Percentiles rank a stretch among this genome's conserved stretches.
phyloP scores from a whole-genome alignment of 2,888 invertebrate species.

The Mythimna lalbum region DNA sequence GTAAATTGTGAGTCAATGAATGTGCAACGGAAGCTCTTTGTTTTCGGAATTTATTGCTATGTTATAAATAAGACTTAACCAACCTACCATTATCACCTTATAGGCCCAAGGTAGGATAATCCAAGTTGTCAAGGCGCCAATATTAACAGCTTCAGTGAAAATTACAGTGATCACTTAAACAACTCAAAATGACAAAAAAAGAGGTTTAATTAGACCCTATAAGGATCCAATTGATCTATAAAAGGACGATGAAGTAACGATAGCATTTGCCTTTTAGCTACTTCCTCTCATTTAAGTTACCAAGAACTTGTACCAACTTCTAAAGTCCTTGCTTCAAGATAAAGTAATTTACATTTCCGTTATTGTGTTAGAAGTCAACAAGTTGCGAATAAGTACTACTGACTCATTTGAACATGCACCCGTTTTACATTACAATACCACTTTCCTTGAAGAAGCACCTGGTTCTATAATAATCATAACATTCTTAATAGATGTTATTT shows the following conservation, averaged over 20 bases:
- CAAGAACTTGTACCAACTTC: constrained; percentile 4
- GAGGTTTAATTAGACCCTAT: not conserved
- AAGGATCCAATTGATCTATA: not conserved
- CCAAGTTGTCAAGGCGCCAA: not conserved
- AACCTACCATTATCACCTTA: not conserved
- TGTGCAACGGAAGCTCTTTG: constrained; percentile 52
- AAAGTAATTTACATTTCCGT: constrained; percentile 51
- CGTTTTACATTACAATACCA: constrained; percentile 38
- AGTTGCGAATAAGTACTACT: constrained; percentile 26
- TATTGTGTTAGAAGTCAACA: constrained; percentile 55
- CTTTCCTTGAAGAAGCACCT: constrained; percentile 50
- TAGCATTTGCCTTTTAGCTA: not conserved
- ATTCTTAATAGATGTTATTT: constrained; percentile 29
- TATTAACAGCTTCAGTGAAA: not conserved
- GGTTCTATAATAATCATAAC: constrained; percentile 48
- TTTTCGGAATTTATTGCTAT: constrained; percentile 38
- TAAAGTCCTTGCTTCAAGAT: constrained; percentile 22
- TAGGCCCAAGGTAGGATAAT: not conserved
- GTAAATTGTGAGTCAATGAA: constrained; percentile 52
- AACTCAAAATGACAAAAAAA: not conserved
- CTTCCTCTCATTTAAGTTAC: not conserved
- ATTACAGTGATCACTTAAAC: not conserved
- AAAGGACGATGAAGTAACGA: not conserved
- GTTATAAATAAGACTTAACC: constrained; percentile 9
- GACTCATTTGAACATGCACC: constrained; percentile 44